Evolutionary conservation across 2,888 invertebrate genomes (phyloP), one percentile per base, ranked within the genome.

Genomic region (Gortyna flavago): DNA sequence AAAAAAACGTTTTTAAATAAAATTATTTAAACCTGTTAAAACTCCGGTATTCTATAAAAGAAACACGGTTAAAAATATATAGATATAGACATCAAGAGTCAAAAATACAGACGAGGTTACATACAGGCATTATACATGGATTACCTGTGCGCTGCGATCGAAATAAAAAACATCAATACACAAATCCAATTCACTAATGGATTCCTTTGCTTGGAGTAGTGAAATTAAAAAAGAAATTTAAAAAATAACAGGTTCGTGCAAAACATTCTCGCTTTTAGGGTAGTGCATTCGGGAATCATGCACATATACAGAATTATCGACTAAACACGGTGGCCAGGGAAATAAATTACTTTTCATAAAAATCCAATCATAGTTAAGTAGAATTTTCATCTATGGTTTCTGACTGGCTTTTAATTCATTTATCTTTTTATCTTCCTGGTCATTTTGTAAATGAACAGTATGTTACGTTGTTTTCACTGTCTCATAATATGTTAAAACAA

Each of bases 211-310:
- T 93, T 94, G 93, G 91, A 83, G 90, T 92, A 92, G 90, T 90
- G 91, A 90, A 91, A 91, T 87, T 89, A 90, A 89, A 88, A 88
- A 86, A 89, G 80, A 89, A 89, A 90, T 91, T 92, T 90, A 94
- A 93, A 93, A 92, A 92, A 91, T 92, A 90, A 93, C 91, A 92
- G 92, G 87, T 93, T 93, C 96, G 96, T 96, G 96, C 96, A 96
- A 89, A 88, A 95, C 96, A 96, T 95, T 96, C 96, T 94, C 93
- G 94, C 94, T 93, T 92, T 75, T 90, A 92, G 93, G 95, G 94
- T 87, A 93, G 95, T 96, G 96, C 96, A 96, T 96, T 96, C 95
- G 91, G 96, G 96, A 94, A 82, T 90, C 96, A 96, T 96, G 96
- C 96, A 96, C 96, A 94, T 93, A 90, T 93, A 95, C 94, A 94